Conservation (phyloP, 2,797 vertebrate species). For the Sebastes minor region DNA sequence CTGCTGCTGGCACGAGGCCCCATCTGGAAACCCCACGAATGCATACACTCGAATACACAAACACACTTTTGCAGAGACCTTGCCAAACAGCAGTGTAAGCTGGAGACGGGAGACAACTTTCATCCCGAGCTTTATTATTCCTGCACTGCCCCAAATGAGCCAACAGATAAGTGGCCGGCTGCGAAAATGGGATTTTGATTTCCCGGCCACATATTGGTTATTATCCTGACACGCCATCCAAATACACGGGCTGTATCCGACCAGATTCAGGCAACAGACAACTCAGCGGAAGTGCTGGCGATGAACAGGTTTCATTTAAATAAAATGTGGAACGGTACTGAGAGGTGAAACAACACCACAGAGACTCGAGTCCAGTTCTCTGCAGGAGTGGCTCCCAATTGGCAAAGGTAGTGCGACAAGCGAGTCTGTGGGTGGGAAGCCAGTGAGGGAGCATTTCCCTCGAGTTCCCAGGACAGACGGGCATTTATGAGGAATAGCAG, state of each 20-base stretch:
- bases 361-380: not conserved
- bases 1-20: conserved; percentile 43
- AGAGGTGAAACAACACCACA: not conserved
- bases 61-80: conserved; percentile 9
- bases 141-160: conserved; percentile 31
- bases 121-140: conserved; percentile 13
- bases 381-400: not conserved
- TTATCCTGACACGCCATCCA: conserved; percentile 25
- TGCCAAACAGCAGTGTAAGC: conserved; percentile 39
- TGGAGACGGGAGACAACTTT: conserved; percentile 19
- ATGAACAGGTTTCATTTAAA: not conserved
- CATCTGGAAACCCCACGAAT: conserved; percentile 57
- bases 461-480: not conserved
- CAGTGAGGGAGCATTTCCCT: not conserved
- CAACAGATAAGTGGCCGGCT: conserved; percentile 37
- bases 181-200: conserved; percentile 48
- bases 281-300: not conserved
- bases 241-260: not conserved
- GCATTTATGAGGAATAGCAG: not conserved
- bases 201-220: conserved; percentile 30
- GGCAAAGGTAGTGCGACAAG: not conserved
- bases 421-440: not conserved
- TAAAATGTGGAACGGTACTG: not conserved
- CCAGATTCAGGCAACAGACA: not conserved
- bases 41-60: conserved; percentile 3